Base-by-base conservation (phyloP, 2,888 invertebrate species). In the Polylopha cassiicola region DNA sequence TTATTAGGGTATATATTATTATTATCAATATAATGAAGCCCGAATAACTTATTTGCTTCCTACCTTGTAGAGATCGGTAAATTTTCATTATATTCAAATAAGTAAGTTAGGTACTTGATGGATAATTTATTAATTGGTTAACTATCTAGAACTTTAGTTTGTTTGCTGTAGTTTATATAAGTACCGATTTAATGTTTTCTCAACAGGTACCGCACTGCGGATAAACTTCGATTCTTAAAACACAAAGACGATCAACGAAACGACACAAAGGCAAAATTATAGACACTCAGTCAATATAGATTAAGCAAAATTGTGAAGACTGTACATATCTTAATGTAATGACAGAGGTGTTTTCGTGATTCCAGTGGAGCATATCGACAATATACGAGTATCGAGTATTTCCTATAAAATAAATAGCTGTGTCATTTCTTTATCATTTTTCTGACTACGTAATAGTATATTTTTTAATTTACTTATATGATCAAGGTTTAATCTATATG, bases 321-420 rank as follows among this genome's bases (percentile, higher is more conserved):
- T 82, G 81, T 82, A 81, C 58, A 81, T 81, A 81, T 54, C 68
- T 54, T 50, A 52, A 51, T 47, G 58, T 72, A 72, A 65, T 64
- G 53, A 58, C 53, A 51, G 49, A 51, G 57, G 52, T 39, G 38
- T 64, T 61, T 65, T 66, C 59, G 28, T 38, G 54, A 73, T 73
- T 70, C 71, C 58, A 58, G 73, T 70, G 84, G 82, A 84, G 76
- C 80, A 81, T 76, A 73, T 76, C 68, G 84, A 84, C 82, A 82
- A 82, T 84, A 84, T 78, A 55, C 47, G 29, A 39, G 9, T 20
- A 26, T 34, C 11, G 34, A 41, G 23, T 33, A 26, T 32, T 50
- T 53, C 50, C 33, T 47, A 44, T 37, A 34, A 15, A 30, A n/a
- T 34, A 26, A 29, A 30, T 20, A 24, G 9, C 29, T 20, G 36